phyloP scores from a whole-genome alignment of 53 echinoderm and acorn worm genomes.

The Arbacia lixula region DNA sequence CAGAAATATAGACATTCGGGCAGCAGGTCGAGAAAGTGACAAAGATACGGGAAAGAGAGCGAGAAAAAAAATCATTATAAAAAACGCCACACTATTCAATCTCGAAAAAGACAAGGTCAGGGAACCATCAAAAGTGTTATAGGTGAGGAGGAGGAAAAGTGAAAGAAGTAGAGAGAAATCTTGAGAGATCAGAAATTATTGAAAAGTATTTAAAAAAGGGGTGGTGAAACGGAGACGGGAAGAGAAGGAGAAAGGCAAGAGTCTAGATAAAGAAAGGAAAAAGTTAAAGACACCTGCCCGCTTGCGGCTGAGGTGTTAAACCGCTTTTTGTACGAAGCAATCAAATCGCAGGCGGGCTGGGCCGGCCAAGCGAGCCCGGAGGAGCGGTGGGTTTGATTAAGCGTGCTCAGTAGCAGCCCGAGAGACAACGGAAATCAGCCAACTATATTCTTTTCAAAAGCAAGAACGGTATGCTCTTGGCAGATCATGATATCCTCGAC shows the following conservation, averaged over 20 bases:
- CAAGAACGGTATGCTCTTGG: no score
- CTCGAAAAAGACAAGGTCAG: neutral
- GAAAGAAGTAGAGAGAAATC: neutral
- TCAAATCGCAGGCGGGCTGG: conserved; percentile 1
- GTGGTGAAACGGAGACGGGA: neutral
- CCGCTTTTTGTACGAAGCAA: conserved; percentile 33
- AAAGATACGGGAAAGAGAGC: no score
- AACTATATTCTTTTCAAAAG: no score
- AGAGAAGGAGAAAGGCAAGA: neutral
- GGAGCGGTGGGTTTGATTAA: conserved; percentile 27
- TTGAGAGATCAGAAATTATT: neutral
- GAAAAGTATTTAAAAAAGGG: no score
- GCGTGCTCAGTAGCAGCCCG: conserved; percentile 6
- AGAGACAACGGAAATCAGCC: neutral
- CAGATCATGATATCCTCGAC: no score
- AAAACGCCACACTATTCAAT: no score
- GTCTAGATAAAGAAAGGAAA: neutral
- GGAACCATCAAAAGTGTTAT: neutral
- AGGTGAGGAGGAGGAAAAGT: neutral
- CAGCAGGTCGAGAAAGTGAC: no score
- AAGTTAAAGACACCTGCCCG: conserved; percentile 19
- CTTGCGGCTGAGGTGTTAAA: conserved; percentile 22
- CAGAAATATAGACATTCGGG: no score
- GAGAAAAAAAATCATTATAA: no score
- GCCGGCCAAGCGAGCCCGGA: neutral